Evolutionary conservation across 2,797 vertebrate species (phyloP), one percentile per base, ranked within the genome.

Genomic region (Morus bassanus): DNA sequence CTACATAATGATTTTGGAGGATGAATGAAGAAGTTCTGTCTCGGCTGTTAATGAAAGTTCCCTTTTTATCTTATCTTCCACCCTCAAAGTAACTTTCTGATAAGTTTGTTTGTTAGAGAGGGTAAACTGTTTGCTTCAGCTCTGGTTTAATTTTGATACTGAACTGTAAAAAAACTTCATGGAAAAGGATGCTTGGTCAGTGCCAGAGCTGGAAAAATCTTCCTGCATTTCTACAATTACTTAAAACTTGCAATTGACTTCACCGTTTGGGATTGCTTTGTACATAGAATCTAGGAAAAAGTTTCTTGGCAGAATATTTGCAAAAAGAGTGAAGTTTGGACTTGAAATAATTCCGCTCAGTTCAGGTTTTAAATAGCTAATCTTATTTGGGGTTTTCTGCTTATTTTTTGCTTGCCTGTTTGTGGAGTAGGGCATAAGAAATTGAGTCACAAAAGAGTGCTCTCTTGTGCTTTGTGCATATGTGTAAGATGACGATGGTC

Each of bases 11-110:
- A 72, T 88, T 91, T 77, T 85, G 60, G 67, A 95, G 86, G 53
- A 82, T 93, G 75, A 94, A 79, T 83, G 84, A 92, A 88, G 74
- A 76, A 74, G 53, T 15, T 88, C 19, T 91, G 50, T 78, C 85
- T 89, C 41, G 75, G 41, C 19, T 91, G 35, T 84, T 93, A 85
- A 88, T 75, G 93, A 81, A 93, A 89, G 14, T 35, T 89, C 22
- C 24, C 19, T 65, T 94, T 87, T 88, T 77, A 82, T 91, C 89
- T 90, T 88, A 76, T 82, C 91, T 91, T 92, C 56, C 48, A 76
- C 28, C 53, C 76, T 96, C 87, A 86, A 93, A 93, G 92, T 89
- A 90, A 92, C 78, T 81, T 76, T 59, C 68, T 61, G 70, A 85
- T 92, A 85, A 78, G 57, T 79, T 91, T 91, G 51, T 94, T 95